Percentiles rank a stretch among this genome's conserved stretches.
Evolutionary conservation across 2,797 vertebrate genomes (phyloP).

Genomic region (Rhinella marina): DNA sequence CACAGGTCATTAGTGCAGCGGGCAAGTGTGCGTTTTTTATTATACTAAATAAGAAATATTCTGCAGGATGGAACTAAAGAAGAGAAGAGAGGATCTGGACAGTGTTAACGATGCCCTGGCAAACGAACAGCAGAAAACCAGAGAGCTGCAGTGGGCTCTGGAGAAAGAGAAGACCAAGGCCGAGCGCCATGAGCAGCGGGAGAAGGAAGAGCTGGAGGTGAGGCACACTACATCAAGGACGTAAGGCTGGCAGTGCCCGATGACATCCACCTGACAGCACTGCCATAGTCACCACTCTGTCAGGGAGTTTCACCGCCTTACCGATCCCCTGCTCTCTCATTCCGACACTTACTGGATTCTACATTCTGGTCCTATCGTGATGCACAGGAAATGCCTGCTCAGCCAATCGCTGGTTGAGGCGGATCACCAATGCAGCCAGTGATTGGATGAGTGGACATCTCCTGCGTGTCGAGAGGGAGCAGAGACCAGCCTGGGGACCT

Average conservation of each 20-base stretch:
- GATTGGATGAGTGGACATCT: too few relatives aligned
- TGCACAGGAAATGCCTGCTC: too few relatives aligned
- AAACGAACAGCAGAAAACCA: slow-evolving; percentile 82
- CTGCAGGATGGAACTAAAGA: slow-evolving; percentile 82
- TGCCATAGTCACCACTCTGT: too few relatives aligned
- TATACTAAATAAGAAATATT: not conserved
- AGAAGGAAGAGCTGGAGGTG: slow-evolving; percentile 91
- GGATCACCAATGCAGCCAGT: too few relatives aligned
- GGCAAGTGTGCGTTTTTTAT: not conserved
- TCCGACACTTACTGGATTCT: too few relatives aligned
- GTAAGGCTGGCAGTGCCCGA: not conserved
- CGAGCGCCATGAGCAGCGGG: slow-evolving; percentile 78
- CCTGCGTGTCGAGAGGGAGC: too few relatives aligned
- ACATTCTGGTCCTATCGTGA: too few relatives aligned
- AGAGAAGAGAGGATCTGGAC: slow-evolving; percentile 85
- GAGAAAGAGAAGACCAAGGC: slow-evolving; percentile 86
- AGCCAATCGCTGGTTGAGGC: too few relatives aligned
- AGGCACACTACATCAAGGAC: not conserved
- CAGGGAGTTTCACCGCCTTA: too few relatives aligned
- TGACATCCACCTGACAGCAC: not conserved
- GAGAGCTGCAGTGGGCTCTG: slow-evolving; percentile 88
- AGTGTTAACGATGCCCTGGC: slow-evolving; percentile 82
- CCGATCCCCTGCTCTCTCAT: too few relatives aligned
- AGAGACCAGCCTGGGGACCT: too few relatives aligned
- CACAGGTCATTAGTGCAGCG: not conserved